A percentile compares a stretch with the other conserved stretches of the same genome.
These are phyloP conservation scores for Tuberolachnus salignus DNA, from an alignment of 2,888 invertebrate species.

Conservation along the genomic window DNA sequence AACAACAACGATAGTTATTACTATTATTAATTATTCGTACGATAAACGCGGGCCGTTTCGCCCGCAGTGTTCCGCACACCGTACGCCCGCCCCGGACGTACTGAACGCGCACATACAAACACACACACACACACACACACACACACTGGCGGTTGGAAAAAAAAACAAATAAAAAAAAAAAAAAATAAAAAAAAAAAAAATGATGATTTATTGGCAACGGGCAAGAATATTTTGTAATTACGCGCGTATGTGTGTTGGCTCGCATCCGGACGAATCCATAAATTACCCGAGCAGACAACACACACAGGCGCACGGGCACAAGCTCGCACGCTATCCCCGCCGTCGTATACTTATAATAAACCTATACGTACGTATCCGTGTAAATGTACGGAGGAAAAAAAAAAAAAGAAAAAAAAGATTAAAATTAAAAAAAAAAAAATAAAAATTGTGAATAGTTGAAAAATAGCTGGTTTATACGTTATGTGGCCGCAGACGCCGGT, in stretches of 20 bases:
- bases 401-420: neutral
- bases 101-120: neutral
- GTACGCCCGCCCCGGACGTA: neutral
- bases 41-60: no score
- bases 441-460: slow-evolving; percentile 34
- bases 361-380: neutral
- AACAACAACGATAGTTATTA: no score
- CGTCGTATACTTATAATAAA: neutral
- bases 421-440: neutral
- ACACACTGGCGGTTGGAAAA: slow-evolving; percentile 3
- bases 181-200: no score
- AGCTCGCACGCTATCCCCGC: neutral
- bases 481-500: no score
- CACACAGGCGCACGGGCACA: neutral
- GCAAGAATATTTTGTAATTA: slow-evolving; percentile 51
- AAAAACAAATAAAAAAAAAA: no score
- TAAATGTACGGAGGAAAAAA: no score
- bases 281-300: slow-evolving; percentile 35
- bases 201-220: slow-evolving; percentile 50
- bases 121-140: neutral
- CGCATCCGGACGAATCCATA: slow-evolving; percentile 51
- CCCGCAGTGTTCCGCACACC: neutral
- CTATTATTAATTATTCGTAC: no score
- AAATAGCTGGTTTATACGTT: slow-evolving; percentile 14
- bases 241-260: slow-evolving; percentile 32